Evolutionary conservation across 2,888 invertebrate species (phyloP).

Genomic region (Agriotes lineatus): DNA sequence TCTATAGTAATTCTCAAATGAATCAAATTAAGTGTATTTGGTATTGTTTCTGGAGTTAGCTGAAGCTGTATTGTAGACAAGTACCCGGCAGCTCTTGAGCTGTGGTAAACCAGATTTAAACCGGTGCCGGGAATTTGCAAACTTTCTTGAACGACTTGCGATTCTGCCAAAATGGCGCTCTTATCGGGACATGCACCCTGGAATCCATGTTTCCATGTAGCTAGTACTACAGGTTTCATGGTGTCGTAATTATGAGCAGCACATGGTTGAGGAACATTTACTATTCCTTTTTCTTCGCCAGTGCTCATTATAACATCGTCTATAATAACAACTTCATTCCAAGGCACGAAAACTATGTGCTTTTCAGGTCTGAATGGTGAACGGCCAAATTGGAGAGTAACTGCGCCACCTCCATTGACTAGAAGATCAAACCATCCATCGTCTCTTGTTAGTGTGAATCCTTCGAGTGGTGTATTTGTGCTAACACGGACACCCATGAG

Average conservation of each 20-base stretch:
- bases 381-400: slow-evolving; percentile 93
- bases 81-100: slow-evolving; percentile 93
- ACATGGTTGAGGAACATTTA: slow-evolving; percentile 81
- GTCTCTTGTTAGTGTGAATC: slow-evolving; percentile 92
- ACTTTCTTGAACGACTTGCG: slow-evolving; percentile 95
- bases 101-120: slow-evolving; percentile 96
- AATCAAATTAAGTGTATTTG: slow-evolving; percentile 85
- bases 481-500: slow-evolving; percentile 96
- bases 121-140: slow-evolving; percentile 94
- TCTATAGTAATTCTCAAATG: slow-evolving; percentile 94
- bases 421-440: slow-evolving; percentile 98
- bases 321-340: slow-evolving; percentile 98
- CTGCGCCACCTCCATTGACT: slow-evolving; percentile 99
- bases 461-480: slow-evolving; percentile 93
- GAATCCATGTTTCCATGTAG: slow-evolving; percentile 95
- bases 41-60: slow-evolving; percentile 87
- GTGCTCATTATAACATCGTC: slow-evolving; percentile 89
- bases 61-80: slow-evolving; percentile 93
- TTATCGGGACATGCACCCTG: slow-evolving; percentile 95
- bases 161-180: slow-evolving; percentile 90
- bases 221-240: slow-evolving; percentile 93
- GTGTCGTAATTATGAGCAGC: slow-evolving; percentile 90
- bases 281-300: slow-evolving; percentile 80
- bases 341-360: slow-evolving; percentile 92
- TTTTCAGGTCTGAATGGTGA: slow-evolving; percentile 91